Evolutionary conservation across 2,888 invertebrate genomes (phyloP), one percentile per base, ranked within the genome.

Genomic region (Meiosimyza platycephala): DNA sequence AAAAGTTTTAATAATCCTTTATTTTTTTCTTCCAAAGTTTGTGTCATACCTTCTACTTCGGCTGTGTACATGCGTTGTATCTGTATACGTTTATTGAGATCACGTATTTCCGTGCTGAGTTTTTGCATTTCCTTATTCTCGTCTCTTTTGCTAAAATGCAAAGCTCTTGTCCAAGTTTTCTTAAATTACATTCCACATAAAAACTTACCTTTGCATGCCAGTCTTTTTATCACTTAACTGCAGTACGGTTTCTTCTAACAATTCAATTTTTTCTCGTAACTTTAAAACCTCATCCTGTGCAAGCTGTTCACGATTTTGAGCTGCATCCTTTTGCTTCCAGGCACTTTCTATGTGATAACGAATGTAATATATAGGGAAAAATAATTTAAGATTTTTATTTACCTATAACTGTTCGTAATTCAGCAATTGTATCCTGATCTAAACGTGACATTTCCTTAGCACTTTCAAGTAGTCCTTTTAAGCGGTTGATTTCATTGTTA

Each of bases 291-390:
- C 86, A 40, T 86, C 85, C 66, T 87, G 86, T 0, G 85, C 85
- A 11, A 79, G 78, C 74, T 88, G 86, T 67, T 88, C 88, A 6
- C 88, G 84, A 54, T 81, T 80, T 48, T 86, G 85, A 0, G 88
- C 87, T 9, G 85, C 85, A 77, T 88, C 88, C 71, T 84, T 84
- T 75, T 86, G 85, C 67, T 82, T 85, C 88, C 88, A 88, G 28
- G 88, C 85, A 12, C 83, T 81, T 78, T 87, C 88, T 87, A 12
- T 6, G 60, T 6, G 18, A 7, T 9, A 51, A 22, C 47, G 48
- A n/a, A 50, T 47, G 13, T 48, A 12, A 12, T 18, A 15, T 54
- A 54, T 7, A 7, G 7, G 2, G 4, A 40, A 7, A 5, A 9
- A 40, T 7, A 1, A 9, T 40, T 40, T 2, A 7, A 7, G 11